These are phyloP conservation scores for Oncorhynchus masou DNA, from an alignment of 2,113 vertebrate genomes.

Conservation along the genomic window DNA sequence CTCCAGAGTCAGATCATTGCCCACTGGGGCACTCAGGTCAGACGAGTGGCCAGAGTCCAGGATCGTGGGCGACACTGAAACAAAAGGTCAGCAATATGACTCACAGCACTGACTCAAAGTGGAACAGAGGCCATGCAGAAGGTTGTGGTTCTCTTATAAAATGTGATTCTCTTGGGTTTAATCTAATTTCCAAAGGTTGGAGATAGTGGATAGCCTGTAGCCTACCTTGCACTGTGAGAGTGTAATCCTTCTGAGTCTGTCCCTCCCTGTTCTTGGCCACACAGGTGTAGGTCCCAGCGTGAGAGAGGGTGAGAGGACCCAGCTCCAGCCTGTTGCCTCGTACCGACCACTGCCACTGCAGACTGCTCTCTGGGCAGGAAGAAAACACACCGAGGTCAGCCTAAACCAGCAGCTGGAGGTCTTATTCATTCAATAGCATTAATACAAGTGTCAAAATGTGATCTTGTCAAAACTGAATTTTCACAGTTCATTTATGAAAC, in stretches of 20 bases:
- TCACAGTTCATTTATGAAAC: background rate
- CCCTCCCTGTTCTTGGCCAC: conserved; percentile 71
- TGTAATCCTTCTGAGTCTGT: conserved; percentile 73
- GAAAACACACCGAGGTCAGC: background rate
- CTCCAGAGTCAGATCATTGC: conserved; percentile 74
- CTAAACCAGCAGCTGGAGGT: background rate
- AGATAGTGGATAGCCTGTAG: background rate
- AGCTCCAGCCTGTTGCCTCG: conserved; percentile 80
- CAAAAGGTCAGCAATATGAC: conserved; percentile 34
- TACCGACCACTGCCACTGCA: conserved; percentile 71
- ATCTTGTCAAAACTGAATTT: background rate
- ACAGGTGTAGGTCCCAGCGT: conserved; percentile 84
- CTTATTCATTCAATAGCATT: conserved; percentile 16
- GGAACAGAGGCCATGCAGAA: no score
- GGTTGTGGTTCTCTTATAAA: no score
- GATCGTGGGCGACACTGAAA: conserved; percentile 80
- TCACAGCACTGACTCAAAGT: conserved; percentile 53
- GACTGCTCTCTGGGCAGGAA: conserved; percentile 62
- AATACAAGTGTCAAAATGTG: background rate
- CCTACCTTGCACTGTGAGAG: conserved; percentile 81
- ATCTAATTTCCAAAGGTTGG: no score
- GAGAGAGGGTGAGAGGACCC: conserved; percentile 79
- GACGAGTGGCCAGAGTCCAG: conserved; percentile 59
- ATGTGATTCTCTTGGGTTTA: no score
- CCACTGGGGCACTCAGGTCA: conserved; percentile 75